A percentile compares a stretch with the other conserved stretches of the same genome.
Conservation (phyloP, 2,797 vertebrate genomes). For the Rhynchotus rufescens region DNA sequence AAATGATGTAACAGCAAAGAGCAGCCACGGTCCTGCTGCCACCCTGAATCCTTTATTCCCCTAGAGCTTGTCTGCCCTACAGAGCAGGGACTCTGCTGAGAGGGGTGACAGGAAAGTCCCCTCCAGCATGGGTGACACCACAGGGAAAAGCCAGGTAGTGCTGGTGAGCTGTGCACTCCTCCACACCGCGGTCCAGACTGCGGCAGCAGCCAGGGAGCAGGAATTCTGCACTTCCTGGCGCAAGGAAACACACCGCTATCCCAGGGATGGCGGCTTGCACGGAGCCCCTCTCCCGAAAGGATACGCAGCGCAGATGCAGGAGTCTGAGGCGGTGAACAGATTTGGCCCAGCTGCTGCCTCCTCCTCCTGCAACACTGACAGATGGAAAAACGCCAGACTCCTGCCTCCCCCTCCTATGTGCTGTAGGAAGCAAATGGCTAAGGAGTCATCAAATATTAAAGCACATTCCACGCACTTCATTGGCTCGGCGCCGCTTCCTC, state of each 20-base stretch:
- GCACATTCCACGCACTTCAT: accelerated
- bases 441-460: neutral
- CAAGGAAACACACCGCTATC: neutral
- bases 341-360: neutral
- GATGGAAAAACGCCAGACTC: neutral
- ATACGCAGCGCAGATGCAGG: neutral
- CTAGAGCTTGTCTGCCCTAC: neutral
- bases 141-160: neutral
- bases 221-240: neutral
- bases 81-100: neutral
- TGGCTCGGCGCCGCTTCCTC: neutral
- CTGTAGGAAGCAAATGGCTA: neutral
- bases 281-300: neutral
- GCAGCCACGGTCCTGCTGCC: accelerated
- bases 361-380: neutral
- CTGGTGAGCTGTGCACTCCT: neutral
- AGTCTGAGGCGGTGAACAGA: neutral
- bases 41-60: neutral
- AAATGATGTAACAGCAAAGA: neutral
- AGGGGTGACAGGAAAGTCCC: neutral
- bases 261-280: neutral
- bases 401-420: neutral
- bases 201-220: accelerated
- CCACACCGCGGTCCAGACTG: neutral
- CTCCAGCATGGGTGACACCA: neutral